These are phyloP conservation scores for Tiphia femorata DNA, from an alignment of 2,888 invertebrate genomes.

Conservation along the genomic window DNA sequence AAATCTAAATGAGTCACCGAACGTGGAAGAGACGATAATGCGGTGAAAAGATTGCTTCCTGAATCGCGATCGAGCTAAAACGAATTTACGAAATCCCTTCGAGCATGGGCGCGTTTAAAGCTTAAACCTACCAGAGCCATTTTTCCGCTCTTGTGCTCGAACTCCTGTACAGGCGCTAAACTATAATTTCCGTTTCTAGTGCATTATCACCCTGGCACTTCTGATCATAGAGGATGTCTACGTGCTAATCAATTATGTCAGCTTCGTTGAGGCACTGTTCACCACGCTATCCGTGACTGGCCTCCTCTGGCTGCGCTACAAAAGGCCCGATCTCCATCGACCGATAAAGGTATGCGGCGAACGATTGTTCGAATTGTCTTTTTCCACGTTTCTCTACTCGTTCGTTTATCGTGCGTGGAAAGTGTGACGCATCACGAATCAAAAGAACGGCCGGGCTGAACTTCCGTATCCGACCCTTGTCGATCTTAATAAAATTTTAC, in stretches of 20 bases:
- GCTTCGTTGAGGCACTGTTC: slow-evolving; percentile 91
- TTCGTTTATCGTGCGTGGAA: no score
- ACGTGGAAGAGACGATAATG: no score
- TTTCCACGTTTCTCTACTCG: background rate
- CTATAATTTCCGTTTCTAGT: slow-evolving; percentile 74
- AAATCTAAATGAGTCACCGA: no score
- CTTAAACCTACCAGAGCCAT: no score
- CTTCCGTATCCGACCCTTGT: background rate
- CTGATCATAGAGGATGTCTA: slow-evolving; percentile 88
- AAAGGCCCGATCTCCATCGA: slow-evolving; percentile 79
- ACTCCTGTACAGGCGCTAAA: slow-evolving; percentile 46
- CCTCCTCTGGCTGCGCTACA: slow-evolving; percentile 86
- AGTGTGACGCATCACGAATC: no score
- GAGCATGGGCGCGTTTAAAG: no score
- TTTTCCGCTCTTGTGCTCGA: slow-evolving; percentile 24
- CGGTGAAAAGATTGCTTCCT: no score
- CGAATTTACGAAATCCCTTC: no score
- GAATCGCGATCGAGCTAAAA: no score
- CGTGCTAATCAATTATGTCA: slow-evolving; percentile 90
- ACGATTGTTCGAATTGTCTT: background rate
- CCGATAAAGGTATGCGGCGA: slow-evolving; percentile 80
- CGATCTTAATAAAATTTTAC: background rate
- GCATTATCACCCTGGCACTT: slow-evolving; percentile 84
- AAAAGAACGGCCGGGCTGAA: background rate
- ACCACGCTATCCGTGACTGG: slow-evolving; percentile 88